These are phyloP conservation scores for Carcinoscorpius rotundicauda DNA, from an alignment of 1,140 invertebrate genomes.

Conservation along the genomic window DNA sequence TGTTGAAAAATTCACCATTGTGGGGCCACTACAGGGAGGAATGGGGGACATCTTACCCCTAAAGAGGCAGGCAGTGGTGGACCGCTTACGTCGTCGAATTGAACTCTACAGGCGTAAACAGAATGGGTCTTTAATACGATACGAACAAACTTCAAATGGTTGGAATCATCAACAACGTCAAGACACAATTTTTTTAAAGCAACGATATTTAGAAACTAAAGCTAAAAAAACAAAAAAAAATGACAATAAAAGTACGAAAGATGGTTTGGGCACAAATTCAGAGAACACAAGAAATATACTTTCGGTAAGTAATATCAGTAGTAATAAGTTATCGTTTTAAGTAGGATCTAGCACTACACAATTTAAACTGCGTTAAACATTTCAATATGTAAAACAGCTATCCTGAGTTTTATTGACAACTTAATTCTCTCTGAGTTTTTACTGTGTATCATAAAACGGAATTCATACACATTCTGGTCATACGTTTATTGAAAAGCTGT, in stretches of 20 bases:
- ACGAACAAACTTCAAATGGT: constrained; percentile 60
- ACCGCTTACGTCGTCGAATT: constrained; percentile 66
- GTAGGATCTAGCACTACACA: no score
- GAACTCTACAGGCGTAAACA: constrained; percentile 69
- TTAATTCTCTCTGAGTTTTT: no score
- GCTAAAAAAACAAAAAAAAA: constrained; percentile 62
- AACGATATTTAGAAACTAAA: constrained; percentile 68
- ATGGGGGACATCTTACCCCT: constrained; percentile 59
- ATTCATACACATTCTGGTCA: no score
- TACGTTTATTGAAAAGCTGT: no score
- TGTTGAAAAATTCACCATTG: no score
- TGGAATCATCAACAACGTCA: constrained; percentile 67
- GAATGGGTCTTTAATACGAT: constrained; percentile 56
- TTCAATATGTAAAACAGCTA: no score
- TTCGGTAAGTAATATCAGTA: background rate
- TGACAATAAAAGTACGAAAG: constrained; percentile 41
- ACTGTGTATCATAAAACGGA: no score
- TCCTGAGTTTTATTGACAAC: no score
- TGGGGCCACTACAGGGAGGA: constrained; percentile 19
- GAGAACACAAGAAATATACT: constrained; percentile 4
- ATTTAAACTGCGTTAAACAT: no score
- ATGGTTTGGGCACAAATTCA: constrained; percentile 1
- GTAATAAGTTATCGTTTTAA: no score
- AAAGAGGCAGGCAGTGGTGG: constrained; percentile 72
- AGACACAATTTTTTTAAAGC: constrained; percentile 63